Conservation (phyloP, 2,797 vertebrate genomes). For the Aselliscus stoliczkanus region DNA sequence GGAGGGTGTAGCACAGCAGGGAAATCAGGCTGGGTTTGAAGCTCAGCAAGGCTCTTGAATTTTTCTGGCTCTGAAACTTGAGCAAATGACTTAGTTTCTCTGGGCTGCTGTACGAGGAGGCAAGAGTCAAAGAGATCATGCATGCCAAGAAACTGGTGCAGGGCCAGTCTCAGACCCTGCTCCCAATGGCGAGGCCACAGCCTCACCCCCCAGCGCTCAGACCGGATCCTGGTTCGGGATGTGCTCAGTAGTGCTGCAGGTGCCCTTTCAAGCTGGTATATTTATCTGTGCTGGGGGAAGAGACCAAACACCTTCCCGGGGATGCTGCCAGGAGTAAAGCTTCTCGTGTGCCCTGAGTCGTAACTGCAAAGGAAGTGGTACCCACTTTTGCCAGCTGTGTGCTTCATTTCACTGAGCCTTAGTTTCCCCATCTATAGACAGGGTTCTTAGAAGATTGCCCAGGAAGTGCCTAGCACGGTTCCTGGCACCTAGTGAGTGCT, state of each 20-base stretch:
- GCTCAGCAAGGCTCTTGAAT: not conserved
- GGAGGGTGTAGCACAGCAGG: not conserved
- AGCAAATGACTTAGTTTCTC: constrained; percentile 10
- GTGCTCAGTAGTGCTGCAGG: constrained; percentile 37
- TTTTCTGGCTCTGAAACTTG: constrained; percentile 26
- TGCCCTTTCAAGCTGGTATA: not conserved
- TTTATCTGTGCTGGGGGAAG: not conserved
- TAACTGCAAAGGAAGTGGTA: not conserved
- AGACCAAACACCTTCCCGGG: not conserved
- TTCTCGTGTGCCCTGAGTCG: accelerated
- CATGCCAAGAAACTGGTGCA: not conserved
- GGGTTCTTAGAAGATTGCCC: not conserved
- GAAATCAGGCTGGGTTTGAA: not conserved
- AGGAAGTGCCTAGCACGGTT: not conserved
- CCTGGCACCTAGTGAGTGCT: not conserved
- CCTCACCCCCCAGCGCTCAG: constrained; percentile 2
- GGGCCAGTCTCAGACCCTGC: not conserved
- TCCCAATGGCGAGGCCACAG: not conserved
- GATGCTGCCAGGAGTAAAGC: not conserved
- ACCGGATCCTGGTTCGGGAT: constrained; percentile 25
- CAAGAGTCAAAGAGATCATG: not conserved
- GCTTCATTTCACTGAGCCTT: not conserved
- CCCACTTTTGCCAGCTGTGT: not conserved
- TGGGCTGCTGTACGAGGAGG: not conserved
- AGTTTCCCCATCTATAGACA: not conserved